Percentiles rank a stretch among this genome's conserved stretches.
These are phyloP conservation scores for Phalloptychus januarius DNA, from an alignment of 2,797 vertebrate genomes.

Conservation along the genomic window DNA sequence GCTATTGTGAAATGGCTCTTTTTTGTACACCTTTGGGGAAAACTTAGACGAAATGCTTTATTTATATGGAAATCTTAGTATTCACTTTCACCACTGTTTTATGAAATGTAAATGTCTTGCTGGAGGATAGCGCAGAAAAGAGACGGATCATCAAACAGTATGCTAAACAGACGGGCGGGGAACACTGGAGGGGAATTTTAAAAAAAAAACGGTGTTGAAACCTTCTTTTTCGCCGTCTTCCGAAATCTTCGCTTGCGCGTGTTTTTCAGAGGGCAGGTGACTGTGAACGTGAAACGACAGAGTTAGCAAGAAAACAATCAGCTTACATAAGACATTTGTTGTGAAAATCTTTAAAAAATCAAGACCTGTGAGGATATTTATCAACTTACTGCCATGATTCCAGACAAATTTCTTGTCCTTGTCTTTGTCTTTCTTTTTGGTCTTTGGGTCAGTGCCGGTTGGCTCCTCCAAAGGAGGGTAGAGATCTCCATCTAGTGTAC, in stretches of 20 bases:
- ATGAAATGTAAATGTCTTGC: conserved; percentile 71
- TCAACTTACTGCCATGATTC: conserved; percentile 94
- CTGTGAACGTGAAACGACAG: conserved; percentile 77
- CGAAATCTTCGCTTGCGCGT: conserved; percentile 92
- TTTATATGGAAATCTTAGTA: conserved; percentile 81
- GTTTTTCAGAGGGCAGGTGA: conserved; percentile 93
- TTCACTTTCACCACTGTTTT: conserved; percentile 64
- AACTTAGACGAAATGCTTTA: conserved; percentile 76
- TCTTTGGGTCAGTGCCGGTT: conserved; percentile 90
- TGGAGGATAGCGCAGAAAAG: conserved; percentile 50
- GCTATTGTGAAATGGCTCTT: conserved; percentile 70
- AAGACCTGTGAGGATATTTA: neutral
- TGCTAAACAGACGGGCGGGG: conserved; percentile 42
- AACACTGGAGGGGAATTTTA: conserved; percentile 14
- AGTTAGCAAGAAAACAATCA: conserved; percentile 41
- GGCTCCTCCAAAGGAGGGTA: conserved; percentile 96
- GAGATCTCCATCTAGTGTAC: conserved; percentile 95
- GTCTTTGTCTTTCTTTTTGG: conserved; percentile 97
- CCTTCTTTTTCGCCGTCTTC: conserved; percentile 95
- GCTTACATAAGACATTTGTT: conserved; percentile 26
- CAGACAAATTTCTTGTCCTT: conserved; percentile 97
- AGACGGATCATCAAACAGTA: conserved; percentile 56
- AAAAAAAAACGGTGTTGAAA: conserved; percentile 44
- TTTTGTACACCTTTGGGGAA: conserved; percentile 66
- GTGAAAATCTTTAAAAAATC: neutral